Conservation (phyloP, 2,113 vertebrate species). For the Acanthochromis polyacanthus region DNA sequence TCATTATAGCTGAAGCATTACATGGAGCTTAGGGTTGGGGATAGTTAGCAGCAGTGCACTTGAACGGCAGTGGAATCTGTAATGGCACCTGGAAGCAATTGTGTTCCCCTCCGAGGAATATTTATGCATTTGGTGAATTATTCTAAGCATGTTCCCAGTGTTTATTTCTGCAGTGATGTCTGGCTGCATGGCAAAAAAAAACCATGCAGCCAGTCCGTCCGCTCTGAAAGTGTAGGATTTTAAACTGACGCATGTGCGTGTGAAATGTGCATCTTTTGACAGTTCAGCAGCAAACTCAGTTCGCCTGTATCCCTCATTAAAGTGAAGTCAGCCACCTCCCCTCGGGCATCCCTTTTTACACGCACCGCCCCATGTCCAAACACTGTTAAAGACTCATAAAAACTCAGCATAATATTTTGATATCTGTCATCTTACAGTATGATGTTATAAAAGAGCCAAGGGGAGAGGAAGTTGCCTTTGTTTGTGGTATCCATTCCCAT, state of each 20-base stretch:
- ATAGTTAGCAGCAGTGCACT: conserved; percentile 48
- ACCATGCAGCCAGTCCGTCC: conserved; percentile 14
- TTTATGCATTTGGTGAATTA: conserved; percentile 75
- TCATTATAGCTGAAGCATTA: conserved; percentile 43
- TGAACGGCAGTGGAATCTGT: conserved; percentile 51
- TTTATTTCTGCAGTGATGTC: conserved; percentile 71
- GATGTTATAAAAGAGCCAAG: conserved; percentile 45
- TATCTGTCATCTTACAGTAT: conserved; percentile 58
- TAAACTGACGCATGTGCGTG: conserved; percentile 13
- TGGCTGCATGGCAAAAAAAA: conserved; percentile 54
- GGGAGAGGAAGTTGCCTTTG: conserved; percentile 48
- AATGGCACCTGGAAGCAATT: conserved; percentile 80
- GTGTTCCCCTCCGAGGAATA: conserved; percentile 62
- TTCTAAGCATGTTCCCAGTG: conserved; percentile 72
- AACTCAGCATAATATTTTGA: conserved; percentile 70
- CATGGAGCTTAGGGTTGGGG: conserved; percentile 32
- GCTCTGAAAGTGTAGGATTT: conserved; percentile 28
- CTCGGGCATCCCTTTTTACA: conserved; percentile 37
- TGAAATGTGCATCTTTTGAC: conserved; percentile 37
- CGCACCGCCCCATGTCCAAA: conserved; percentile 53
- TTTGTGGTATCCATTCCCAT: conserved; percentile 64
- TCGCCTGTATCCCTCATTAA: conserved; percentile 36
- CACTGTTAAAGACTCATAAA: conserved; percentile 65
- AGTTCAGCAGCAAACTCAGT: conserved; percentile 12
- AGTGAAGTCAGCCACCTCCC: conserved; percentile 22